Base-by-base conservation (phyloP, 2,888 invertebrate genomes). In the Rhogogaster chlorosoma region DNA sequence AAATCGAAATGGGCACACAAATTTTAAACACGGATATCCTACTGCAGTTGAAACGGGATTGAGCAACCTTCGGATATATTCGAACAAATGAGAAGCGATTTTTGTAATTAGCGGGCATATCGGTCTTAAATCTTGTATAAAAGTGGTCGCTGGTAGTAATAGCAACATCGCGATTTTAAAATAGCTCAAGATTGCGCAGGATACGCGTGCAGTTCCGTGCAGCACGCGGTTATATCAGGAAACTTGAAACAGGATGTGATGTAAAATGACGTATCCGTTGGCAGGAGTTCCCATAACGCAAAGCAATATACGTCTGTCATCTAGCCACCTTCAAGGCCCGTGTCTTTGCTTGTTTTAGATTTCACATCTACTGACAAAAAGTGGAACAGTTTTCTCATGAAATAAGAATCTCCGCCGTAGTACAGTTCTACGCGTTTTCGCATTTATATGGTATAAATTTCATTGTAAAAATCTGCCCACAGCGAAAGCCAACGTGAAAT, bases 261-360 rank as follows among this genome's bases (percentile, higher is more conserved):
- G 57, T 29, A 57, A n/a, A 57, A 61, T 80, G 57, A 80, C 80
- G 57, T 80, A 61, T 80, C 80, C 80, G 57, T 80, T 80, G 57
- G 61, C n/a, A 61, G 57, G 80, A 80, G 38, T 80, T 80, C 38
- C 61, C 80, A 80, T 38, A 80, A 80, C 36, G 57, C 38, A 36
- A 36, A 36, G 36, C 80, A 61, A 57, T 61, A 22, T 57, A 32
- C 49, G 36, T n/a, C 61, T 61, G 32, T 57, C 77, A 77, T 61
- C 22, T 29, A 9, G 49, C 36, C 36, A 38, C 57, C 12, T 32
- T 1, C 4, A 26, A 38, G n/a, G 36, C 12, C 36, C 38, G 36
- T 61, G 36, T 36, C 26, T 36, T 22, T 38, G 22, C 77, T 49
- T 18, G 49, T 29, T 77, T 77, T 77, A 29, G 49, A 77, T 49